Evolutionary conservation across 2,797 vertebrate genomes (phyloP).

Genomic region (Simalia tracyae): DNA sequence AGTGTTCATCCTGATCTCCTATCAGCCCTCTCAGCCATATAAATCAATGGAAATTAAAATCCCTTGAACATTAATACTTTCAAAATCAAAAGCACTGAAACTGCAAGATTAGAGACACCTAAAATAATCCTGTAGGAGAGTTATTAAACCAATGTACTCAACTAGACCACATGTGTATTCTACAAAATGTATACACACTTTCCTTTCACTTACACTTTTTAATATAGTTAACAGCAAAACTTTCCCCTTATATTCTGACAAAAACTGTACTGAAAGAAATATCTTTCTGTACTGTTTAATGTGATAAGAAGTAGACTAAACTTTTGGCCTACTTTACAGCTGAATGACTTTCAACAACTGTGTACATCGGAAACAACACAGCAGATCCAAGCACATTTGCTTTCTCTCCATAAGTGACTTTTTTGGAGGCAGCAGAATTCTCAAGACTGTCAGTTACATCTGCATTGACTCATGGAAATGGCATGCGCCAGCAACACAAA

Average conservation of each 20-base stretch:
- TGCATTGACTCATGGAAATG: conserved; percentile 39
- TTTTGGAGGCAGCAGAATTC: conserved; percentile 46
- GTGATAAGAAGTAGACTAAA: conserved; percentile 22
- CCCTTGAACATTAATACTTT: not conserved
- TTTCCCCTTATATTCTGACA: conserved; percentile 1
- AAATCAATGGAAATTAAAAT: not conserved
- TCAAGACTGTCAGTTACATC: conserved; percentile 44
- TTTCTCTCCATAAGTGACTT: conserved; percentile 55
- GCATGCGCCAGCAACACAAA: conserved; percentile 29
- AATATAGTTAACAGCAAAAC: not conserved
- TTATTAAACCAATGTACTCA: conserved; percentile 43
- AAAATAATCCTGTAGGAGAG: not conserved
- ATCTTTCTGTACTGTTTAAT: not conserved
- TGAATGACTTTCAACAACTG: conserved; percentile 24
- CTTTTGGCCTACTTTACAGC: conserved; percentile 24
- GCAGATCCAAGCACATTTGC: conserved; percentile 40
- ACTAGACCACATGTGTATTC: conserved; percentile 15
- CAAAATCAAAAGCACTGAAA: not conserved
- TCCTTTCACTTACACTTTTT: not conserved
- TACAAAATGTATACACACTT: not conserved
- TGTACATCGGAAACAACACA: conserved; percentile 25
- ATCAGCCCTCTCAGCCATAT: not conserved
- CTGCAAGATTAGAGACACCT: not conserved
- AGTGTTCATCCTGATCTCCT: not conserved
- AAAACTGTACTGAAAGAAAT: not conserved